A percentile compares a stretch with the other conserved stretches of the same genome.
These are phyloP conservation scores for Scopus umbretta DNA, from an alignment of 2,113 vertebrate species.

Conservation along the genomic window DNA sequence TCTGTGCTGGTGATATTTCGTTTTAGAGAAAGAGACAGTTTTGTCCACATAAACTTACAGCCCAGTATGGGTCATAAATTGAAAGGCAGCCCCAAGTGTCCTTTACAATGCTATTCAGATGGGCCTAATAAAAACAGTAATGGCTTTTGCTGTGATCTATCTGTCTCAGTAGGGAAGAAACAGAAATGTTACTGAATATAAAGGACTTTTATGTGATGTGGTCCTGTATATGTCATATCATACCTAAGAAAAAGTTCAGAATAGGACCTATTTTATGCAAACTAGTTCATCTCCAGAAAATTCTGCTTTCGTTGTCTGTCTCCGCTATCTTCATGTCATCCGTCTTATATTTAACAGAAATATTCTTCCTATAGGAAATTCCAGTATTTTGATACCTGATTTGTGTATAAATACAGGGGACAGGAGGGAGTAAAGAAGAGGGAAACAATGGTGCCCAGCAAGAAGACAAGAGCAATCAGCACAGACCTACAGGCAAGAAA, in stretches of 20 bases:
- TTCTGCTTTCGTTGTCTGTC: not conserved
- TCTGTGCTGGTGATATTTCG: not conserved
- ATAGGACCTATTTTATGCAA: not conserved
- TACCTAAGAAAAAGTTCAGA: not conserved
- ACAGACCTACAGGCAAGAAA: not conserved
- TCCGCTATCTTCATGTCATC: not conserved
- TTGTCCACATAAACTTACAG: not conserved
- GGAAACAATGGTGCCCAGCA: not conserved
- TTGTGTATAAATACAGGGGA: not conserved
- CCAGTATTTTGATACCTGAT: not conserved
- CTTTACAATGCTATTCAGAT: not conserved
- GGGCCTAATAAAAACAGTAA: not conserved
- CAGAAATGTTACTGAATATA: not conserved
- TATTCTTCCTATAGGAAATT: not conserved
- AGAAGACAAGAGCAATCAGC: not conserved
- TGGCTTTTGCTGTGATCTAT: not conserved
- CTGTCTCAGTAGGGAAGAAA: not conserved
- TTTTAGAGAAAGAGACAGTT: not conserved
- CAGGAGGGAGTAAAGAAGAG: not conserved
- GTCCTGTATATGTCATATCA: not conserved
- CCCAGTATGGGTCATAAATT: not conserved
- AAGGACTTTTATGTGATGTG: not conserved
- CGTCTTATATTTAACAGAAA: not conserved
- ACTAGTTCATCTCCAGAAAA: not conserved
- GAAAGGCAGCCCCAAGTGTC: not conserved